Percentiles rank a stretch among this genome's conserved stretches.
phyloP scores from a whole-genome alignment of 2,888 invertebrate species.

The Epinotia bilunana region DNA sequence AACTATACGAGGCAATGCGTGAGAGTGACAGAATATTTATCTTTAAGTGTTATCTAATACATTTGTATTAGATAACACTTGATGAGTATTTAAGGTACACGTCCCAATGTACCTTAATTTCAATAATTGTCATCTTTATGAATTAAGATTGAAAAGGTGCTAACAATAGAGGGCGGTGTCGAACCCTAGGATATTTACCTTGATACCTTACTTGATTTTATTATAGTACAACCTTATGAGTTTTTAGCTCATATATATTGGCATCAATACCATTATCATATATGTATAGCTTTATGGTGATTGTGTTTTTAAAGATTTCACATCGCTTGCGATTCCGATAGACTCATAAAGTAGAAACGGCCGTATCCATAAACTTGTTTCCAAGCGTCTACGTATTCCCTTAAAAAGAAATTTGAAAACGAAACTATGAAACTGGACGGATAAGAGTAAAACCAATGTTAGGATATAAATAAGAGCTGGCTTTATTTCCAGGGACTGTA shows the following conservation, averaged over 20 bases:
- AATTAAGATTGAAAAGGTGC: too few relatives aligned
- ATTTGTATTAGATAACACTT: background rate
- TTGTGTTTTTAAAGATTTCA: slow-evolving; percentile 42
- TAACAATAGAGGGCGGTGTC: too few relatives aligned
- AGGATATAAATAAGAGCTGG: slow-evolving; percentile 65
- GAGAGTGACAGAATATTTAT: too few relatives aligned
- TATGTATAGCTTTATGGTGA: slow-evolving; percentile 35
- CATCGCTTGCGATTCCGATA: slow-evolving; percentile 32
- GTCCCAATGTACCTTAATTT: too few relatives aligned
- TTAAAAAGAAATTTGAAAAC: slow-evolving; percentile 41
- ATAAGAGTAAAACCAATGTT: slow-evolving; percentile 61
- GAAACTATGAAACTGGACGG: slow-evolving; percentile 50
- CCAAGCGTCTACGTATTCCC: slow-evolving; percentile 37
- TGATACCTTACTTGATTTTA: background rate
- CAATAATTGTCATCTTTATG: too few relatives aligned
- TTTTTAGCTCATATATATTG: background rate
- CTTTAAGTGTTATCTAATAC: too few relatives aligned
- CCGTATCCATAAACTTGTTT: slow-evolving; percentile 42
- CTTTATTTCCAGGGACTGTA: slow-evolving; percentile 56
- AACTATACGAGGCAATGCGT: background rate
- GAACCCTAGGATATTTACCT: background rate
- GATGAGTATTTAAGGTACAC: too few relatives aligned
- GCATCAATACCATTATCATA: slow-evolving; percentile 24
- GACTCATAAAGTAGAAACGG: slow-evolving; percentile 39
- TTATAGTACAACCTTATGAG: background rate